phyloP scores from a whole-genome alignment of 2,113 vertebrate genomes.

The Thunnus maccoyii region DNA sequence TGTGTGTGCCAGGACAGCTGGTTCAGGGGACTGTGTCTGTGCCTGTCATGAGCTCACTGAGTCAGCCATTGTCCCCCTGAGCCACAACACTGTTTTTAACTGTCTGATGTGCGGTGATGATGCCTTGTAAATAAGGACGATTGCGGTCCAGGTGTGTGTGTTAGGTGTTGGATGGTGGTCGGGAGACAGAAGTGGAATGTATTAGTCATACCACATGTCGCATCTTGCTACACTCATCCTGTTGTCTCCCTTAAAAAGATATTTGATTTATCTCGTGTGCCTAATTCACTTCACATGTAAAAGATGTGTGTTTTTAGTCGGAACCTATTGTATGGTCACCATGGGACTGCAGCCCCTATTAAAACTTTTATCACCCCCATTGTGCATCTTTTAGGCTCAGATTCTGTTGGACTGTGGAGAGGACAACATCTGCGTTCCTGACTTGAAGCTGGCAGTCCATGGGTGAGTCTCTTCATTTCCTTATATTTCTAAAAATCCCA shows the following conservation, averaged over 20 bases:
- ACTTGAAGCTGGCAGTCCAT: constrained; percentile 89
- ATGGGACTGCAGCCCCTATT: constrained; percentile 10
- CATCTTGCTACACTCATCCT: constrained; percentile 62
- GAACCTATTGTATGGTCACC: neutral
- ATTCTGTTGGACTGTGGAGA: constrained; percentile 94
- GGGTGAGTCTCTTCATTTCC: constrained; percentile 83
- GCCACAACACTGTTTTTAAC: constrained; percentile 38
- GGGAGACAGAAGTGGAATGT: constrained; percentile 44
- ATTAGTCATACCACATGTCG: constrained; percentile 76
- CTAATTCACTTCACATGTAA: constrained; percentile 36
- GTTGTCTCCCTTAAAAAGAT: constrained; percentile 50
- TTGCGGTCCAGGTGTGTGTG: constrained; percentile 66
- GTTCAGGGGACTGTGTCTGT: constrained; percentile 26
- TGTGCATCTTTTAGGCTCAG: constrained; percentile 85
- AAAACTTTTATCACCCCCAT: constrained; percentile 21
- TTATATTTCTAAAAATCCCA: constrained; percentile 18
- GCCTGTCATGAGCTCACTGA: constrained; percentile 57
- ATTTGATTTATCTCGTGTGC: constrained; percentile 42
- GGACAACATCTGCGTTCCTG: constrained; percentile 95
- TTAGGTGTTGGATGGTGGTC: constrained; percentile 23
- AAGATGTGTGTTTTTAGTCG: constrained; percentile 13
- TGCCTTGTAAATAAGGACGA: constrained; percentile 49
- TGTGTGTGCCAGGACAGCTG: constrained; percentile 60
- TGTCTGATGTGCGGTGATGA: constrained; percentile 47
- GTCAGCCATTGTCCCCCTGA: constrained; percentile 47